A percentile compares a stretch with the other conserved stretches of the same genome.
Evolutionary conservation across 1,140 invertebrate species (phyloP).

Genomic region (Euglossa dilemma): DNA sequence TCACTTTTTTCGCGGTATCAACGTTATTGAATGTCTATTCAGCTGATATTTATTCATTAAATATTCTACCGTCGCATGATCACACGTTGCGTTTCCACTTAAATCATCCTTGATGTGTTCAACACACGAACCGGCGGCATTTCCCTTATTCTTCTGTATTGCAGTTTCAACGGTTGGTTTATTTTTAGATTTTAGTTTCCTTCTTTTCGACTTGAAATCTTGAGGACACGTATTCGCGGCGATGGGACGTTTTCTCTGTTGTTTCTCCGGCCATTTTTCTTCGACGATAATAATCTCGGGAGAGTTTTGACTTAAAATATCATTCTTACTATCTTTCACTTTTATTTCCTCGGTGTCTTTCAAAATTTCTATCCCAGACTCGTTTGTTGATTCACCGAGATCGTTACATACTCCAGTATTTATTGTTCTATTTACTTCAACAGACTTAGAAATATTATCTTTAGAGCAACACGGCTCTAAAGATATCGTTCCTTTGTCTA

Average conservation of each 20-base stretch:
- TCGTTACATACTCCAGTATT: not conserved
- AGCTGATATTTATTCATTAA: slow-evolving; percentile 19
- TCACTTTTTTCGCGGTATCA: not conserved
- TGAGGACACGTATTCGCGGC: not conserved
- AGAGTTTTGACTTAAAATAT: not conserved
- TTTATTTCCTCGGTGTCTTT: not conserved
- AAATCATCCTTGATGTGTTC: not conserved
- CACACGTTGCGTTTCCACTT: not conserved
- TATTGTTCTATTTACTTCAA: not conserved
- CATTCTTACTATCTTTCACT: no score
- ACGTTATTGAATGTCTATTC: not conserved
- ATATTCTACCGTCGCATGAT: not conserved
- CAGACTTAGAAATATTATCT: not conserved
- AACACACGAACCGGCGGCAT: not conserved
- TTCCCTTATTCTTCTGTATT: not conserved
- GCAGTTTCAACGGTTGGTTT: not conserved
- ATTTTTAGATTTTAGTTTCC: not conserved
- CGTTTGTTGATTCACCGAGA: no score
- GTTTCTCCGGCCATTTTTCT: not conserved
- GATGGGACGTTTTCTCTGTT: not conserved
- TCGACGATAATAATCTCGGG: no score
- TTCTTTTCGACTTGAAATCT: not conserved
- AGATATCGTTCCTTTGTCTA: not conserved
- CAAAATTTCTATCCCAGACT: not conserved
- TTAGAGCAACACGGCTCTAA: not conserved